Evolutionary conservation across 2,888 invertebrate species (phyloP).

Genomic region (Teinopalpus imperialis): DNA sequence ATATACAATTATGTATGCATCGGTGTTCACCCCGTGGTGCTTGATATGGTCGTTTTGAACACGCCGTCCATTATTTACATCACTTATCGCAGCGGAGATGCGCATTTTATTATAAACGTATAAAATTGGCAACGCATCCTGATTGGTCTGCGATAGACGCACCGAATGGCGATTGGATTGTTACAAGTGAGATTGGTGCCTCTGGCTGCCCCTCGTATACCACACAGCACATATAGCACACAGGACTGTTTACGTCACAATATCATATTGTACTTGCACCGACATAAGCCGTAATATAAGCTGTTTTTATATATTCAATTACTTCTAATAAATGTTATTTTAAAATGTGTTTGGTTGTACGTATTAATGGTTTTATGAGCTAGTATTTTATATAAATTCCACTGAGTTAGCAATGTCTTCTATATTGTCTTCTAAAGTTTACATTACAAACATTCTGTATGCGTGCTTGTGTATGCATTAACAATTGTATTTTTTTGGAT

Average conservation of each 20-base stretch:
- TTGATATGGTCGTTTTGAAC: too few species aligned
- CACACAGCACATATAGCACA: slow-evolving; percentile 1
- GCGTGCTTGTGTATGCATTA: too few species aligned
- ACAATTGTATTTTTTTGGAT: too few species aligned
- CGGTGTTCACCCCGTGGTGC: background rate
- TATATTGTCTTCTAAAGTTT: slow-evolving; percentile 10
- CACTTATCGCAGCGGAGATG: slow-evolving; percentile 12
- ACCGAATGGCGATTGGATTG: slow-evolving; percentile 5
- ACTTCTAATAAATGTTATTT: slow-evolving; percentile 7
- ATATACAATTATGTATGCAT: background rate
- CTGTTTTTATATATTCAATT: slow-evolving; percentile 20
- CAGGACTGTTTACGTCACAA: slow-evolving; percentile 17
- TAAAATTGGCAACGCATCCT: slow-evolving; percentile 26
- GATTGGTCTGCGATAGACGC: background rate
- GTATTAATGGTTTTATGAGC: slow-evolving; percentile 6
- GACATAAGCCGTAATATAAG: slow-evolving; percentile 21
- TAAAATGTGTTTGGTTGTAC: slow-evolving; percentile 12
- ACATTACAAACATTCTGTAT: background rate
- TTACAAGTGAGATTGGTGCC: background rate
- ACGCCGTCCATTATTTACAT: too few species aligned
- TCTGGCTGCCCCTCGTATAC: background rate
- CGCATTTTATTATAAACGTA: slow-evolving; percentile 22
- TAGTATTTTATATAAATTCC: slow-evolving; percentile 9
- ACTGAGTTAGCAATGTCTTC: background rate
- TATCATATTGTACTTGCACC: slow-evolving; percentile 33